Base-by-base conservation (phyloP, 2,113 vertebrate genomes). In the Carassius gibelio region DNA sequence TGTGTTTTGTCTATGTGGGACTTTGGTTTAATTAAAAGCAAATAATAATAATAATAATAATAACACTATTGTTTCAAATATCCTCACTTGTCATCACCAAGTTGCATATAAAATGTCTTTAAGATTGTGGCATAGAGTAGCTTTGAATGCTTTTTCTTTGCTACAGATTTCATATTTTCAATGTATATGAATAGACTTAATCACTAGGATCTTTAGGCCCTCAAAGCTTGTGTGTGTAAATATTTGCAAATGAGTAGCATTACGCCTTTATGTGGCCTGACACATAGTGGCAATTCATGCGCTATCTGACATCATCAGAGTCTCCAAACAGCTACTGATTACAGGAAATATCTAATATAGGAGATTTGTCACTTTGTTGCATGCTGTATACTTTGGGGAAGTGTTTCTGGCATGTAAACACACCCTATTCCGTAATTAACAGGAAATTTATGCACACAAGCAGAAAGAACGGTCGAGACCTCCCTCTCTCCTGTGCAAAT, bases 321-420 rank as follows among this genome's bases (percentile, higher is more conserved):
- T 13, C 69, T 75, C 61, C 36, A 36, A 81, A 69, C 48, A 38
- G 45, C 79, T 82, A 10, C 19, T 86, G 79, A 82, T 75, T 81
- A 26, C 84, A 85, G 84, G 84, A 85, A 86, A 86, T 75, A 75
- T 66, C 69, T 55, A 81, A 85, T 85, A 81, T 61, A 84, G 69
- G 75, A 80, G 76, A 81, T 84, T 71, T 81, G 84, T 84, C 77
- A 84, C 61, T 84, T 55, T 81, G 81, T 86, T 61, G 71, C 71
- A 50, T 82, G 79, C 62, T 23, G 14, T 82, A 26, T 48, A 85
- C 77, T 84, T 81, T 38, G 50, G 78, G 34, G 50, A 86, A 81
- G 77, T 62, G 76, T 84, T 86, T 76, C 38, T 84, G 84, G 59
- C 61, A 61, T 38, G 50, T 38, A 62, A 84, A 42, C 45, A 75